Percentiles rank a stretch among this genome's conserved stretches.
Conservation (phyloP, 2,113 vertebrate species). For the Macroglossus sobrinus region DNA sequence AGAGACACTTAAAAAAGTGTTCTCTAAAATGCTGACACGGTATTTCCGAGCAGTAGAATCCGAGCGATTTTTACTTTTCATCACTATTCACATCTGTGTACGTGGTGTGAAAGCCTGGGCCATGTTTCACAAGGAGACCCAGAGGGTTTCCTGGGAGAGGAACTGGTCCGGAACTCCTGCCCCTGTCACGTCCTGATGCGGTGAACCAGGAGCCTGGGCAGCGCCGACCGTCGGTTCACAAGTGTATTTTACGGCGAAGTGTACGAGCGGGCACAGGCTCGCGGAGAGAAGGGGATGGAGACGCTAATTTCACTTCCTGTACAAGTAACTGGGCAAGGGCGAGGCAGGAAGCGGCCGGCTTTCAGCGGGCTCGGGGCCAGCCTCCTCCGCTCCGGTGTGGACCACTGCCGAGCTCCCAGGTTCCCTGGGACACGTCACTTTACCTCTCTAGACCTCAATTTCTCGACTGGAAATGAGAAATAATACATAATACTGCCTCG, state of each 20-base stretch:
- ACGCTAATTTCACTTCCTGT: not conserved
- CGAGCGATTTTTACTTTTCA: not conserved
- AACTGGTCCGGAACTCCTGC: not conserved
- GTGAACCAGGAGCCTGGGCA: not conserved
- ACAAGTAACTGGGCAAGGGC: fast-evolving
- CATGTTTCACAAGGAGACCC: not conserved
- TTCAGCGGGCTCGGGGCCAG: not conserved
- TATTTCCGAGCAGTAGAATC: not conserved
- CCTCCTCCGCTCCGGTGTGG: not conserved
- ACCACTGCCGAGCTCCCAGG: not conserved
- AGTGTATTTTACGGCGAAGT: not conserved
- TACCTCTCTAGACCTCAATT: not conserved
- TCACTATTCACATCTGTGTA: not conserved
- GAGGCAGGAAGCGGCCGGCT: not conserved
- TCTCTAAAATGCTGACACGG: not conserved
- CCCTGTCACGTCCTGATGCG: too few species aligned
- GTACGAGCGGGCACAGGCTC: not conserved
- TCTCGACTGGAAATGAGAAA: not conserved
- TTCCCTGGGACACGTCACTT: not conserved
- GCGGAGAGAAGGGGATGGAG: too few species aligned
- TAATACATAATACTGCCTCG: not conserved
- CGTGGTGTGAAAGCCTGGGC: not conserved
- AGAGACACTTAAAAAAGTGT: not conserved
- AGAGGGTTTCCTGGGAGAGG: not conserved
- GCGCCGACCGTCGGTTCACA: not conserved